Evolutionary conservation across 2,888 invertebrate genomes (phyloP), one percentile per base, ranked within the genome.

Genomic region (Nyleta sp.): DNA sequence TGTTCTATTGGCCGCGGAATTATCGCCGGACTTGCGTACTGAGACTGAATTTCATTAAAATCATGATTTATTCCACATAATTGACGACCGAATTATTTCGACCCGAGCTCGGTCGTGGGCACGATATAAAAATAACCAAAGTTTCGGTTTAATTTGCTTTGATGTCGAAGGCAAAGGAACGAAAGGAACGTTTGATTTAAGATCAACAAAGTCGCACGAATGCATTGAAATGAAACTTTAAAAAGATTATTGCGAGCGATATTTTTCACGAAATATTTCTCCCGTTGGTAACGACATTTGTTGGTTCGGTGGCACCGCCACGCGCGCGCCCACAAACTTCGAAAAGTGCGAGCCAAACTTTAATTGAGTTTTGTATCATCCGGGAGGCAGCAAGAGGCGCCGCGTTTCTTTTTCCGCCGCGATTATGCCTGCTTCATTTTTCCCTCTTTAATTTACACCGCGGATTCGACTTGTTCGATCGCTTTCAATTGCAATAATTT

Each of bases 311-410:
- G 17, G 68, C 20, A 33, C 3, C 13, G 38, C 38, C 11, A 50
- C 48, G 46, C 42, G 62, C 35, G 55, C 50, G 50, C 48, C 24
- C 13, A 44, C 20, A 38, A 73, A 72, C 55, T 72, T 68, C 33
- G 31, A 42, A 72, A 62, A 73, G 72, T n/a, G 48, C 59, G 28
- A 28, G 44, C 18, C 31, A 65, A 68, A 78, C 68, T 78, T 78
- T 78, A 78, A 78, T 72, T 78, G 78, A 78, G 68, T 78, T 78
- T 73, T 68, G 78, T 72, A 72, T 78, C 68, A 68, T 72, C 50
- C 55, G 20, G 17, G 17, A 42, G 20, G 40, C 20, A 62, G 33
- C 28, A 68, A 52, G 64, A 55, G 17, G 62, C 28, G 20, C 20
- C 17, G 48, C 55, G 31, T 33, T 60, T 60, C 53, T 55, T 77